Percentiles rank a stretch among this genome's conserved stretches.
Conservation (phyloP, 2,113 vertebrate genomes). For the Nannospalax galili region DNA sequence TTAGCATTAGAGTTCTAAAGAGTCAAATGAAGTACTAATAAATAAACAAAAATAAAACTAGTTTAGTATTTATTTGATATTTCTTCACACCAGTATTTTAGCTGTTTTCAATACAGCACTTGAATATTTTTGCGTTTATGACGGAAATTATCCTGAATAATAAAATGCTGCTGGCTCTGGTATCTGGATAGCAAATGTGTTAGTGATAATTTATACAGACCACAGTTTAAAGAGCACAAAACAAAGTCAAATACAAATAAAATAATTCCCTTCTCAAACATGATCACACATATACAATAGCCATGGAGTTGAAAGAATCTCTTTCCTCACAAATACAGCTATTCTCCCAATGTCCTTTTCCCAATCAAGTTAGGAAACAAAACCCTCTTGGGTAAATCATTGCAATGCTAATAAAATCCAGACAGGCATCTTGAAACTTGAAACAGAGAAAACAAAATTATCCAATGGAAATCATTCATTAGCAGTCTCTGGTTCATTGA, state of each 20-base stretch:
- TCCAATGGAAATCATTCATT: conserved; percentile 88
- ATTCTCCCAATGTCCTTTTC: conserved; percentile 74
- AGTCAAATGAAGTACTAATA: neutral
- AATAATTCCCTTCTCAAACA: neutral
- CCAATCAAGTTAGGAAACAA: conserved; percentile 82
- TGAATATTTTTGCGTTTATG: neutral
- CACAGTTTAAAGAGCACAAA: neutral
- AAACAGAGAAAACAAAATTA: conserved; percentile 85
- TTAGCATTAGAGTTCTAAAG: neutral
- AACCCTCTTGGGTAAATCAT: conserved; percentile 83
- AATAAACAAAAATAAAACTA: neutral
- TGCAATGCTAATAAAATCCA: conserved; percentile 86
- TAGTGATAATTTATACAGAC: neutral
- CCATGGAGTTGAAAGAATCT: neutral
- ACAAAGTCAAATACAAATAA: conserved; percentile 62
- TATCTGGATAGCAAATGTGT: neutral
- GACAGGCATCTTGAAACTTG: conserved; percentile 82
- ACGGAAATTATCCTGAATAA: neutral
- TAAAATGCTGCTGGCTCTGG: neutral
- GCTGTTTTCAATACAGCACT: neutral
- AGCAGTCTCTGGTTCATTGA: conserved; percentile 84
- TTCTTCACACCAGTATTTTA: neutral
- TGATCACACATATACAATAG: conserved; percentile 53
- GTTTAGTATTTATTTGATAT: neutral
- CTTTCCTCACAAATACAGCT: conserved; percentile 77